Evolutionary conservation across 2,888 invertebrate species (phyloP), one percentile per base, ranked within the genome.

Genomic region (Athalia rosae): DNA sequence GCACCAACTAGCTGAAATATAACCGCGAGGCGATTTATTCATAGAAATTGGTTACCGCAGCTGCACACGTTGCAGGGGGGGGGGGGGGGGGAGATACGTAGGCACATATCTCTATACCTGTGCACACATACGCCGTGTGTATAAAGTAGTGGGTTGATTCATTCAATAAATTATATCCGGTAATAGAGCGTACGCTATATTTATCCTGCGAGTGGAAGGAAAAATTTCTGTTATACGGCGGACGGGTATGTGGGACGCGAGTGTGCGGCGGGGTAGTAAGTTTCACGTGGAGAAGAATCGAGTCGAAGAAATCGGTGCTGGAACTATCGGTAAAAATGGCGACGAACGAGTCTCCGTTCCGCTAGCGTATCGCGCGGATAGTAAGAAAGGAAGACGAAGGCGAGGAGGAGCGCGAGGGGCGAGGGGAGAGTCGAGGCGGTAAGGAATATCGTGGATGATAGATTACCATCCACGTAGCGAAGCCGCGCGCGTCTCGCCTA

Each of bases 381-480:
- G 28, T 28, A 28, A 28, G 62, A 69, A 63, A 41, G 4, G 59
- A 4, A 48, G 28, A 47, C 47, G 69, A 58, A 48, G 50, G 6
- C 45, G 66, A 48, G 8, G 61, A 50, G 77, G 0, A 11, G 13
- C n/a, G 41, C 66, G 64, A 41, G 43, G 77, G 76, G 74, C 67
- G 78, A 76, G 61, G 78, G 28, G 48, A 66, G 64, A 41, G 43
- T 77, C 76, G 76, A 63, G 78, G 76, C 61, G 78, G 77, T 71
- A 78, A 78, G 77, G 81, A 73, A 83, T 83, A 82, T 83, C 83
- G 82, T 82, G 84, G 83, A 86, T 87, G 87, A 87, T 87, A 87
- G 87, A 87, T 87, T 87, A 85, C 87, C 85, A 85, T 81, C 83
- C 83, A 81, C 84, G 80, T 82, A 82, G 83, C 83, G 77, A 78